Evolutionary conservation across 2,888 invertebrate species (phyloP), one percentile per base, ranked within the genome.

Genomic region (Drosophila lutescens): DNA sequence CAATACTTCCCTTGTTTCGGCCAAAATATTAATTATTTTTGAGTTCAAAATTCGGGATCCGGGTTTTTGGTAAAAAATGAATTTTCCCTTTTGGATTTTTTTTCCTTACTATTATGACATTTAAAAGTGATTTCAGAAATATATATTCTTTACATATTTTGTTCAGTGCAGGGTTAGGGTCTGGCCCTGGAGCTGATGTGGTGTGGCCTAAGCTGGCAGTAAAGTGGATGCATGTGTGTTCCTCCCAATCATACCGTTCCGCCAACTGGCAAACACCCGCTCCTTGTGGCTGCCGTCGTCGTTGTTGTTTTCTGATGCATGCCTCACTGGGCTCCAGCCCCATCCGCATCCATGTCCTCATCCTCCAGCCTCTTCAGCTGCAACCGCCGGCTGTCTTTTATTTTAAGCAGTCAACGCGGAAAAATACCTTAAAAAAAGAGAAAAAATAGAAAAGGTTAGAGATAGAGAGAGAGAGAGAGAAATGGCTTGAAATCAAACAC

Each of bases 381-480:
- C 34, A 61, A 61, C 70, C 82, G 71, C 54, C 79, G 67, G 73
- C 73, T 75, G 77, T 75, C 86, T 76, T 80, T 86, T 77, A 87
- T 87, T 86, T 84, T 78, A 65, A 75, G 56, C 80, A 88, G 70
- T 63, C 86, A 86, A 76, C 77, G 80, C 78, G 77, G 69, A 79
- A 83, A 77, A 83, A 77, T 63, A 54, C 59, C 55, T 74, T 56
- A 59, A 58, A 51, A 44, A 49, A 34, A 23, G 23, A 56, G 41
- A 50, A 46, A n/a, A 38, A 6, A 17, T 4, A 26, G 40, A 46
- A 13, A 4, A 17, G 9, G n/a, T 26, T 26, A 36, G 12, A 20
- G 43, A 20, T 12, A 9, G 40, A 15, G 32, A 30, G 9, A 9
- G 32, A 30, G 9, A 9, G 10, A 43, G 46, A 58, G 34, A 59